These are phyloP conservation scores for Pelobates fuscus DNA, from an alignment of 2,113 vertebrate species.

Conservation along the genomic window DNA sequence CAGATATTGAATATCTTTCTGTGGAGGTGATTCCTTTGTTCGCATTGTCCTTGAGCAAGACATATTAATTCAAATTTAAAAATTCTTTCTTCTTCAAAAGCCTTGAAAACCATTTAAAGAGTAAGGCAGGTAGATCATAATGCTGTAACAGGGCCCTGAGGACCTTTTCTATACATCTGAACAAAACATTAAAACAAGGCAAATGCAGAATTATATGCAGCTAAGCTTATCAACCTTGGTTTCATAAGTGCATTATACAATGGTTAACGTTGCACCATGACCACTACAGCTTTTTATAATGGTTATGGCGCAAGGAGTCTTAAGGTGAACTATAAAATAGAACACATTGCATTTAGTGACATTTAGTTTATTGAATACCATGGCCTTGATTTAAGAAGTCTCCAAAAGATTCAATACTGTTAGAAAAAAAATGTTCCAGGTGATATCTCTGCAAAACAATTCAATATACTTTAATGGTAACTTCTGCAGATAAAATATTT, in stretches of 20 bases:
- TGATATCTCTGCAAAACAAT: no score
- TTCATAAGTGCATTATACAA: not conserved
- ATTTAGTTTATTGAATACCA: no score
- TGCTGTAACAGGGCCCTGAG: not conserved
- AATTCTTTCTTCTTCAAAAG: slow-evolving; percentile 52
- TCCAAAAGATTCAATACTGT: no score
- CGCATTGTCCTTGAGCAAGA: slow-evolving; percentile 55
- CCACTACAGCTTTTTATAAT: no score
- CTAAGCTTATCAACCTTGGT: slow-evolving; percentile 23
- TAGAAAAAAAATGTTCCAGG: no score
- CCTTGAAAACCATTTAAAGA: slow-evolving; percentile 46
- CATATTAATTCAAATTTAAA: slow-evolving; percentile 54
- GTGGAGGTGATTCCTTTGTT: not conserved
- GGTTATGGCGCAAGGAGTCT: no score
- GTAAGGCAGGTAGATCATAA: slow-evolving; percentile 46
- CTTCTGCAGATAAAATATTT: no score
- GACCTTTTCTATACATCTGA: slow-evolving; percentile 49
- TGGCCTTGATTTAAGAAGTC: no score
- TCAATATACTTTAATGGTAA: no score
- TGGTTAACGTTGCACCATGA: no score
- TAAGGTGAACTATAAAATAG: no score
- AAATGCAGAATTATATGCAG: slow-evolving; percentile 29
- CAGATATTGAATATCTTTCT: not conserved
- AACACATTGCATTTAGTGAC: no score
- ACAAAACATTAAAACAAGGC: not conserved